Evolutionary conservation across 2,888 invertebrate species (phyloP).

Genomic region (Hirtodrosophila cameraria): DNA sequence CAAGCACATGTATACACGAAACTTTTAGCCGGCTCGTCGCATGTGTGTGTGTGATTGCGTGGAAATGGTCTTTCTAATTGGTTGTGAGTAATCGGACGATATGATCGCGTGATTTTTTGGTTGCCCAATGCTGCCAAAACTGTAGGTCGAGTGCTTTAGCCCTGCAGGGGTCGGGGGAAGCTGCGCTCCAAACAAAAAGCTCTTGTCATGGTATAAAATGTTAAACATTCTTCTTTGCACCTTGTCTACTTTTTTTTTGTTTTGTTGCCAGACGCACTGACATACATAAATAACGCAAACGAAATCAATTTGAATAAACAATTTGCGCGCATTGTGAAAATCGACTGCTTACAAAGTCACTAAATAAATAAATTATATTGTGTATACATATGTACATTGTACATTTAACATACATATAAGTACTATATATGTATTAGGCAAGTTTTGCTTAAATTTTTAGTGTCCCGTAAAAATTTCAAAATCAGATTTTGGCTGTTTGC

Average conservation of each 20-base stretch:
- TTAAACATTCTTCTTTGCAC: slow-evolving; percentile 8
- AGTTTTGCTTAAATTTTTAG: slow-evolving; percentile 20
- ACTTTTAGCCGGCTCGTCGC: slow-evolving; percentile 24
- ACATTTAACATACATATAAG: background rate
- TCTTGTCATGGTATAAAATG: slow-evolving; percentile 1
- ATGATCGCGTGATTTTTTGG: slow-evolving; percentile 72
- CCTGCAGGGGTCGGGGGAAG: slow-evolving; percentile 8
- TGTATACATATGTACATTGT: background rate
- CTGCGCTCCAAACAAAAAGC: slow-evolving; percentile 17
- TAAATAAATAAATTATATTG: slow-evolving; percentile 7
- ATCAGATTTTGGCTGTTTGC: slow-evolving; percentile 34
- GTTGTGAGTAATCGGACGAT: slow-evolving; percentile 69
- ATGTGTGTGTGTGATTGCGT: slow-evolving; percentile 22
- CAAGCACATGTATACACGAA: slow-evolving; percentile 5
- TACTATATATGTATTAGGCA: background rate
- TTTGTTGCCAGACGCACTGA: slow-evolving; percentile 51
- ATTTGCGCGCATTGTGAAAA: slow-evolving; percentile 56
- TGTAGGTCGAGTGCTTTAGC: slow-evolving; percentile 25
- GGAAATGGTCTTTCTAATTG: slow-evolving; percentile 55
- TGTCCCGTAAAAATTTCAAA: slow-evolving; percentile 31
- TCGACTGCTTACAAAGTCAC: slow-evolving; percentile 52
- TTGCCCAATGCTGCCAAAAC: slow-evolving; percentile 42
- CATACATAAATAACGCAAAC: slow-evolving; percentile 50
- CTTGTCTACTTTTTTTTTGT: slow-evolving; percentile 21
- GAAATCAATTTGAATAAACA: slow-evolving; percentile 71